phyloP scores from a whole-genome alignment of 2,797 vertebrate genomes.

The Gambusia yucatana region DNA sequence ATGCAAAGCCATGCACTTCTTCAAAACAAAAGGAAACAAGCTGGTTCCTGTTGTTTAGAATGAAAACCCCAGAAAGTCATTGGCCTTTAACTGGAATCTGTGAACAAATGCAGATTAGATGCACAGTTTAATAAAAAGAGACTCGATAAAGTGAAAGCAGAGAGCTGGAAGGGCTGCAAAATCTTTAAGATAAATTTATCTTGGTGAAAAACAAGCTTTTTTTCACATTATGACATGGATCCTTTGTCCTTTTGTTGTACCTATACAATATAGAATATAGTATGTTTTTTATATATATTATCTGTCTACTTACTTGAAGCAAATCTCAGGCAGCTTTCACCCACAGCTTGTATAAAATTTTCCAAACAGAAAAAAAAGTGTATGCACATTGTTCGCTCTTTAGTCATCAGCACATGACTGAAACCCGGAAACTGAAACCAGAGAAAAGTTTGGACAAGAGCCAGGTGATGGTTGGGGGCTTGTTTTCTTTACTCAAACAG shows the following conservation, averaged over 20 bases:
- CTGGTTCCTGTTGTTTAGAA: constrained; percentile 10
- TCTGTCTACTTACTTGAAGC: not conserved
- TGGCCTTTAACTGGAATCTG: constrained; percentile 9
- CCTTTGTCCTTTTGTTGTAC: not conserved
- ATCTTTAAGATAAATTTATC: not conserved
- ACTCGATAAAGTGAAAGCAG: not conserved
- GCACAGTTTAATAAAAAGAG: constrained; percentile 1
- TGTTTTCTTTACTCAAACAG: not conserved
- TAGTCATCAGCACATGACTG: not conserved
- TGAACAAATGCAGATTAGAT: constrained; percentile 9
- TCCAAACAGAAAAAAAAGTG: not conserved
- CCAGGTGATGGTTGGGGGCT: too few species aligned
- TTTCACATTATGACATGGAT: not conserved
- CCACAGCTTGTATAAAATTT: not conserved
- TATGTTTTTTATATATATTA: not conserved
- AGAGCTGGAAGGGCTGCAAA: not conserved
- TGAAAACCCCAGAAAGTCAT: not conserved
- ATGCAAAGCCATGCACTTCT: not conserved
- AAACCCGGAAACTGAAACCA: not conserved
- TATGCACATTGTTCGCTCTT: not conserved
- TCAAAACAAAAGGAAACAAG: not conserved
- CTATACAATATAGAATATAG: not conserved
- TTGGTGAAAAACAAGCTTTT: not conserved
- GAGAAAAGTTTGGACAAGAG: not conserved
- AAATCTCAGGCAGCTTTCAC: not conserved